Base-by-base conservation (phyloP, 2,888 invertebrate species). In the Diadegma fenestrale region DNA sequence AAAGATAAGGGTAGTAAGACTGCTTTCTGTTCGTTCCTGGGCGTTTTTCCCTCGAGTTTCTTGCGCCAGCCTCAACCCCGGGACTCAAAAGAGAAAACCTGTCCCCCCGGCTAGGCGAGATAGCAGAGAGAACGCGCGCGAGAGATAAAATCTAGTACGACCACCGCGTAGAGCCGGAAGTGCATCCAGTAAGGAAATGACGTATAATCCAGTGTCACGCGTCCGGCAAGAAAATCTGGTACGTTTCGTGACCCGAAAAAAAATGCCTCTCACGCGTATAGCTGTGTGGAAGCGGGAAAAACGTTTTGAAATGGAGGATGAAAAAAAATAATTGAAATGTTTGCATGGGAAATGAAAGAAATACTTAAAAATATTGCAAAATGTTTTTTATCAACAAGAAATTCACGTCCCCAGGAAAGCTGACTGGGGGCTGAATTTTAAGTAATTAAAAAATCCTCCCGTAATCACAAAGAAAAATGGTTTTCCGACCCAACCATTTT, bases 101-200 rank as follows among this genome's bases (percentile, higher is more conserved):
- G 69, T 45, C 76, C 64, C 54, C 64, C 64, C 75, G 58, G 51
- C 77, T 48, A 14, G 41, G 80, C 41, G 77, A 73, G 77, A 84
- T 80, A 84, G 58, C 37, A 61, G 48, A 61, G 51, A 48, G 80
- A 80, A 75, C 33, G 63, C 61, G 37, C 33, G 71, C 51, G 54
- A 58, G 54, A 77, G 77, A 77, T 84, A 69, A 73, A 76, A 81
- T 84, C 80, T 84, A 45, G 58, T 75, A 80, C 84, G 80, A 80
- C 45, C 69, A 71, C 83, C 75, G 61, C 75, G 48, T 71, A 17
- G 77, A 14, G 61, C 66, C 84, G 84, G 84, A 84, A 84, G 80
- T 73, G 84, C 84, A 84, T 81, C 84, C 80, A 77, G 81, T 68
- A 84, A 84, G 84, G 81, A 84, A 84, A 84, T 81, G 77, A 84